Base-by-base conservation (phyloP, 2,888 invertebrate species). In the Papilio demoleus region DNA sequence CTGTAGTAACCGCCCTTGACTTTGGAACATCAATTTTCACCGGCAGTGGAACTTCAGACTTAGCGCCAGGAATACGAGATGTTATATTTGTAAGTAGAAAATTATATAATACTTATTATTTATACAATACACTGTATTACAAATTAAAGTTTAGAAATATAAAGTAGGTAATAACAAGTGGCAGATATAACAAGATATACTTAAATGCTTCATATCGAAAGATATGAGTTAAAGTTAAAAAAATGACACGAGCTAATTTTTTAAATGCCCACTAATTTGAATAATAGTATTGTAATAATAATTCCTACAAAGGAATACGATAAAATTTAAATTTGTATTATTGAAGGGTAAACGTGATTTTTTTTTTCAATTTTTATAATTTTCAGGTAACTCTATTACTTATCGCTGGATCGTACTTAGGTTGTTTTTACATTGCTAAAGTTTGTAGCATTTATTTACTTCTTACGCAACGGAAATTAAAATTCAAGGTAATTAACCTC, bases 11-110 rank as follows among this genome's bases (percentile, higher is more conserved):
- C 0, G 79, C 91, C 0, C 77, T 89, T 11, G 75, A 80, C 8
- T 88, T 91, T 40, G 92, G 92, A 0, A 85, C 90, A 0, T 77
- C 89, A 0, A 81, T 88, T 2, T 88, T 92, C 60, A 88, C 88
- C 5, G 87, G 87, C 3, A 80, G 82, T 8, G 92, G 92, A 0
- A 76, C 74, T 6, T 78, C 86, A 0, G 85, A 85, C 9, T 72
- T 89, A 5, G 75, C 84, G 0, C 91, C 92, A 0, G 90, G 89
- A 0, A 47, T 65, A 1, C 70, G 72, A 0, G 91, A 91, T 72
- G 72, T 87, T 58, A 34, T 85, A 0, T 71, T 86, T 73, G 91
- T 92, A 75, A 6, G 53, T 61, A 34, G 0, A 19, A 38, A 14
- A 6, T 47, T 0, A 65, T 68, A 47, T 9, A 24, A 19, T 14